Evolutionary conservation across 2,797 vertebrate species (phyloP), one percentile per base, ranked within the genome.

Genomic region (Lepidocolaptes lacrymiger): DNA sequence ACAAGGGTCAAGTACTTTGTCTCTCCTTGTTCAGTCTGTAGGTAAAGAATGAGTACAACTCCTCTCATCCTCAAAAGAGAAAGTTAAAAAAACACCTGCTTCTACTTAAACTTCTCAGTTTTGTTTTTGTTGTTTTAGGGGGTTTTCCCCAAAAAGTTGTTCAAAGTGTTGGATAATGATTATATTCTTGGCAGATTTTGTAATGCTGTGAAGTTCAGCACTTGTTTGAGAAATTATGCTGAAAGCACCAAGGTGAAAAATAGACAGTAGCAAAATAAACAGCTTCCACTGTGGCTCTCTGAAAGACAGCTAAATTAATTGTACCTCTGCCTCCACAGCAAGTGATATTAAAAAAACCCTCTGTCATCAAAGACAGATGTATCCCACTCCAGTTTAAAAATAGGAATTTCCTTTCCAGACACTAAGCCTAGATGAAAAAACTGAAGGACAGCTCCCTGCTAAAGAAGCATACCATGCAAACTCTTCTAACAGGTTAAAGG

Each of bases 391-490:
- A n/a, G 5, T 59, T 62, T 51, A 49, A 88, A 49, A 82, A 26
- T 37, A 6, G 58, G 3, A 1, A 10, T 62, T 83, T 91, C 5
- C 39, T 85, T 72, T 69, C n/a, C 36, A 74, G 43, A 46, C 48
- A n/a, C 39, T 44, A 30, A 46, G 5, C 14, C 22, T 73, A 6
- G 8, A 46, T 83, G 6, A 73, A 54, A 66, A 68, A 73, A 76
- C 3, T 3, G 28, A 2, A 3, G 14, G 12, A 23, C 4, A 24
- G 3, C 28, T 20, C 4, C 24, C 28, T 81, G 54, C 4, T 6
- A 15, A 22, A 55, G 67, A 51, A 39, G 4, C 9, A 44, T 56
- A 43, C 6, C 11, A 14, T 68, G 12, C 18, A 59, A 43, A 55
- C 14, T 56, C 10, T 41, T 59, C 10, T n/a, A 56, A 39, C 6